phyloP scores from a whole-genome alignment of 2,888 invertebrate species.

The Phaonia tiefii region DNA sequence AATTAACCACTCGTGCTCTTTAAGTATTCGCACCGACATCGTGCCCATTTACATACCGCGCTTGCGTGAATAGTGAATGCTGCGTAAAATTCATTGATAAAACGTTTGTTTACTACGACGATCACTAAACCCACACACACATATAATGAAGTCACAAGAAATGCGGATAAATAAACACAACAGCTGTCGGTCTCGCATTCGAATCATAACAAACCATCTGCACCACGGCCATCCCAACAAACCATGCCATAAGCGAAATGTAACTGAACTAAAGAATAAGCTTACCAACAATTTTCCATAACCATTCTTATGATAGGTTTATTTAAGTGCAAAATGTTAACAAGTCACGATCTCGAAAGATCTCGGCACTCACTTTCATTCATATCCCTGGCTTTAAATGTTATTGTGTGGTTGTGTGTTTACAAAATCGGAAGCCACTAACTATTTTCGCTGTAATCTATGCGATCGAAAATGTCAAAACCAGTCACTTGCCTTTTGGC shows the following conservation, averaged over 20 bases:
- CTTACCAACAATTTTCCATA: too few relatives aligned
- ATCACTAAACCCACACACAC: background rate
- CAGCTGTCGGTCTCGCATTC: constrained; percentile 60
- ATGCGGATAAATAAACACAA: constrained; percentile 25
- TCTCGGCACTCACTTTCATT: too few relatives aligned
- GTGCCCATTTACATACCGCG: constrained; percentile 31
- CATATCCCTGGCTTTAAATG: too few relatives aligned
- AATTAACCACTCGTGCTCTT: background rate
- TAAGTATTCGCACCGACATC: background rate
- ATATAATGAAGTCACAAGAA: constrained; percentile 41
- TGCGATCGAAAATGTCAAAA: too few relatives aligned
- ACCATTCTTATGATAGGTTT: too few relatives aligned
- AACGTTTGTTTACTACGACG: constrained; percentile 72
- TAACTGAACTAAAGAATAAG: too few relatives aligned
- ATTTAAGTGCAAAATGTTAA: too few relatives aligned
- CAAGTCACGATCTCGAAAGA: too few relatives aligned
- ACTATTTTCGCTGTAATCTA: too few relatives aligned
- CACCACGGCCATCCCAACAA: constrained; percentile 12
- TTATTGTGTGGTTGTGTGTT: too few relatives aligned
- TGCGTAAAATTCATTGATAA: constrained; percentile 74
- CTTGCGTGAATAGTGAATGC: constrained; percentile 56
- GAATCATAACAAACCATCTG: constrained; percentile 62
- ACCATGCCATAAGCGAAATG: background rate
- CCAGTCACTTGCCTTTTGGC: too few relatives aligned
- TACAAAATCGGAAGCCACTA: too few relatives aligned